phyloP scores from a whole-genome alignment of 2,888 invertebrate species.

The Taphrorychus bicolor region DNA sequence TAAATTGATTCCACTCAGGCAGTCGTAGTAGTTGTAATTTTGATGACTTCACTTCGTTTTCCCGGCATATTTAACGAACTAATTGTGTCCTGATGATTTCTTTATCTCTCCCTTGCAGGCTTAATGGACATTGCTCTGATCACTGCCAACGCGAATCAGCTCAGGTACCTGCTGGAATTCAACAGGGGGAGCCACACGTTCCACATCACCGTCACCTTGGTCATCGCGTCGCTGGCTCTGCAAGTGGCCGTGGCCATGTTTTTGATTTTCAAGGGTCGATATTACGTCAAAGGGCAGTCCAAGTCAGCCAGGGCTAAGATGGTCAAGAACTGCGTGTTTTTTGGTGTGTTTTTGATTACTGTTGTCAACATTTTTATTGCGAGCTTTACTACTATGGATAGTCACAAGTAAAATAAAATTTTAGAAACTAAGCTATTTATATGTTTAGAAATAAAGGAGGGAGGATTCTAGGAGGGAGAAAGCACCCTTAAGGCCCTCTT shows the following conservation, averaged over 20 bases:
- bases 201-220: constrained; percentile 65
- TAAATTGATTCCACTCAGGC: neutral
- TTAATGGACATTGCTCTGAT: constrained; percentile 76
- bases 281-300: constrained; percentile 63
- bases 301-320: constrained; percentile 61
- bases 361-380: constrained; percentile 74
- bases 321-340: constrained; percentile 69
- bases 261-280: constrained; percentile 68
- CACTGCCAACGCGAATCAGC: constrained; percentile 74
- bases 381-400: constrained; percentile 64
- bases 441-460: neutral
- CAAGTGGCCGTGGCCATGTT: constrained; percentile 70
- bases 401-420: neutral
- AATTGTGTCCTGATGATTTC: neutral
- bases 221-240: constrained; percentile 66
- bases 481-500: neutral
- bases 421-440: neutral
- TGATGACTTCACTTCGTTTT: neutral
- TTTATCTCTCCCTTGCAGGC: constrained; percentile 56
- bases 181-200: constrained; percentile 67
- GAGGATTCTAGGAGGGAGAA: neutral
- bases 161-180: constrained; percentile 69
- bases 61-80: neutral
- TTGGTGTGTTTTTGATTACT: constrained; percentile 71
- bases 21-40: neutral